Base-by-base conservation (phyloP, 2,888 invertebrate genomes). In the Conistra vaccinii region DNA sequence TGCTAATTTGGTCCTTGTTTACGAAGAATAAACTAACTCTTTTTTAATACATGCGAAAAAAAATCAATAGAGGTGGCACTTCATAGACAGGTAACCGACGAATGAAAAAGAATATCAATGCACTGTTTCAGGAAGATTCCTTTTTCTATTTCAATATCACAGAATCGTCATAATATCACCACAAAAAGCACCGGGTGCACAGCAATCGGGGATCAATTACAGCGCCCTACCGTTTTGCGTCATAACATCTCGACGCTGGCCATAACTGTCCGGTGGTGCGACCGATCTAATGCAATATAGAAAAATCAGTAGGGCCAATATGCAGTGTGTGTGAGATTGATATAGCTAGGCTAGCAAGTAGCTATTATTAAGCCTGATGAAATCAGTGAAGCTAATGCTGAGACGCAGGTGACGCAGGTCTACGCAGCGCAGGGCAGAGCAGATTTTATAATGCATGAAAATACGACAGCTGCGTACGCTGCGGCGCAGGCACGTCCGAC, bases 191-290 rank as follows among this genome's bases (percentile, higher is more conserved):
- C 57, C 63, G 83, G 89, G 87, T 89, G 86, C 87, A 87, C 72
- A 87, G 88, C 90, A 90, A 92, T 92, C 89, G 90, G 77, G 88
- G 90, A 89, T 92, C 94, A 93, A 95, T 94, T 93, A 93, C 92
- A 91, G 88, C 91, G 85, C 94, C 94, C 92, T 90, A 89, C 87
- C 92, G 93, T 93, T 94, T 94, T 92, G 92, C 91, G 92, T 94
- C 94, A 94, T 95, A 94, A 94, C 93, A 92, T 93, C 92, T 91
- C 91, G 76, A 84, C 86, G 88, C 89, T 87, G 55, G 91, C 90
- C 89, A 93, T 95, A 95, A 95, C 93, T 90, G 94, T 94, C 92
- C 89, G 89, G 82, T 85, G 77, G 80, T 70, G 60, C 76, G 76
- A 78, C 76, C 63, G 73, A 68, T 63, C 69, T 78, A 29, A n/a